Evolutionary conservation across 2,113 vertebrate species (phyloP), one percentile per base, ranked within the genome.

Genomic region (Perccottus glenii): DNA sequence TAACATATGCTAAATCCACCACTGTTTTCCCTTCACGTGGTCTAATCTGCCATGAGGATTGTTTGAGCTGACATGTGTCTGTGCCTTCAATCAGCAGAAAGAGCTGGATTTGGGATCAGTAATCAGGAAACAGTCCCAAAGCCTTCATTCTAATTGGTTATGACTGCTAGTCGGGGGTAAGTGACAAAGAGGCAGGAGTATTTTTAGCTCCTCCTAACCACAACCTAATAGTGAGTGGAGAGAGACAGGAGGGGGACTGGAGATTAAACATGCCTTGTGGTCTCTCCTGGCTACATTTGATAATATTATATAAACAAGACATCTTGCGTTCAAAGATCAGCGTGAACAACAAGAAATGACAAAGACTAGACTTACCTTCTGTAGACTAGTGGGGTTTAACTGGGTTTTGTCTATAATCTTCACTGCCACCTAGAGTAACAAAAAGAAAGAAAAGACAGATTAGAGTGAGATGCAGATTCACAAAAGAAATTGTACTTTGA

Each of bases 361-460:
- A 40, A 43, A 11, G 15, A 11, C 5, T 5, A 5, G 38, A 82
- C 85, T 93, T 94, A 99, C 97, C 96, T 98, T 99, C 90, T 99
- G 97, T 85, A 99, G 94, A 91, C 97, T 99, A 67, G 96, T 97
- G 73, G 96, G 96, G 88, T 98, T 98, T 88, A 98, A 93, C 87
- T 98, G 96, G 53, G 96, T 98, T 94, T 98, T 98, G 92, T 98
- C 97, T 91, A 98, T 98, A 91, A 98, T 98, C 94, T 98, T 98
- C 88, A 98, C 96, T 65, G 97, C 96, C 81, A 98, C 97, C 97
- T 96, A 51, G 75, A 63, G 84, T 27, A 57, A 56, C 82, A 78
- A 33, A 85, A 59, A 42, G 32, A 48, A 57, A 62, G 27, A 44
- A 45, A 10, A 11, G 2, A 43, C 38, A 38, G 48, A 8, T 10